Conservation (phyloP, 2,888 invertebrate species). For the Xestia rhomboidea region DNA sequence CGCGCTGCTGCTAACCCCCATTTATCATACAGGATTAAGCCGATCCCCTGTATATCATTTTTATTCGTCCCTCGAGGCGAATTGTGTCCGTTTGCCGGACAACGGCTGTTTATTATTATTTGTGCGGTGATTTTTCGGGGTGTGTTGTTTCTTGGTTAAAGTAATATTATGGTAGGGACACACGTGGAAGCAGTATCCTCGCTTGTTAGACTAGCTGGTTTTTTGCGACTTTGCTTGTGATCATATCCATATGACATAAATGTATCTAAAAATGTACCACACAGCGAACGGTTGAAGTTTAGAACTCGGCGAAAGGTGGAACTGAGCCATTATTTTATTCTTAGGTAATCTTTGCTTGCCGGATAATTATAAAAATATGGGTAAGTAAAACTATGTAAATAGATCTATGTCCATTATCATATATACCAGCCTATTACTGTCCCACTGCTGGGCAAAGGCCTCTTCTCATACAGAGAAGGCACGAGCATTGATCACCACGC, state of each 20-base stretch:
- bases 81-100: slow-evolving; percentile 77
- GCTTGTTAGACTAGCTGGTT: background rate
- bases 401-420: background rate
- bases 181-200: slow-evolving; percentile 1
- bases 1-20: slow-evolving; percentile 73
- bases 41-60: slow-evolving; percentile 85
- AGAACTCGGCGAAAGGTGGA: background rate
- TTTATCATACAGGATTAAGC: slow-evolving; percentile 85
- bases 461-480: no score
- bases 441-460: no score
- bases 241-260: background rate
- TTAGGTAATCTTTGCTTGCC: background rate
- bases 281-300: background rate
- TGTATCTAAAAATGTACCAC: background rate
- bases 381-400: background rate
- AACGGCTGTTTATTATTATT: slow-evolving; percentile 62
- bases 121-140: slow-evolving; percentile 56
- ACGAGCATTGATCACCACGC: no score
- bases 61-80: slow-evolving; percentile 81
- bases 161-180: slow-evolving; percentile 27
- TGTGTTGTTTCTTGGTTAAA: slow-evolving; percentile 27
- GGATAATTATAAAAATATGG: background rate
- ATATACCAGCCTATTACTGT: no score
- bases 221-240: background rate
- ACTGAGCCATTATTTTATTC: background rate